phyloP scores from a whole-genome alignment of 2,113 vertebrate genomes.

The Zeus faber region DNA sequence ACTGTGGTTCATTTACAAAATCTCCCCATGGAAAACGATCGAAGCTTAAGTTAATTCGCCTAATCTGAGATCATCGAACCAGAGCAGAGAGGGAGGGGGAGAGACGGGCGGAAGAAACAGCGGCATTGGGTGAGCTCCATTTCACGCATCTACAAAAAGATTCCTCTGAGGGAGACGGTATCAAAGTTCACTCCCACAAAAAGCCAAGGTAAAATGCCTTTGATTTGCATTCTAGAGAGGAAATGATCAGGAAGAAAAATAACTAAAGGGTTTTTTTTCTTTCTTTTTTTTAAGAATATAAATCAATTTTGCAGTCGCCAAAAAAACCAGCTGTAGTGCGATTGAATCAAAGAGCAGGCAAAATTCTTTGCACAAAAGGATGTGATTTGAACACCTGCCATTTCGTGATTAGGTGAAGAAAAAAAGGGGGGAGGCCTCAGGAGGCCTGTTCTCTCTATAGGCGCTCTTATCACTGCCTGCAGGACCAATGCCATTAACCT shows the following conservation, averaged over 20 bases:
- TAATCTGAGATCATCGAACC: too few relatives aligned
- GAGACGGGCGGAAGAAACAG: too few relatives aligned
- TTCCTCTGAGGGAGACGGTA: too few relatives aligned
- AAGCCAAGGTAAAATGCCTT: conserved; percentile 16
- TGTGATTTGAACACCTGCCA: conserved; percentile 52
- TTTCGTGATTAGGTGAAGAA: conserved; percentile 53
- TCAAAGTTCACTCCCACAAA: too few relatives aligned
- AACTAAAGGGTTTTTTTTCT: neutral
- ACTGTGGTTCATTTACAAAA: too few relatives aligned
- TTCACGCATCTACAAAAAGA: too few relatives aligned
- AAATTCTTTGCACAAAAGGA: conserved; percentile 52
- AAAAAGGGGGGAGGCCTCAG: conserved; percentile 15
- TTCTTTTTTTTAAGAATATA: neutral
- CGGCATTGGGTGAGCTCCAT: neutral
- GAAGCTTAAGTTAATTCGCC: too few relatives aligned
- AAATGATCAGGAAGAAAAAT: conserved; percentile 13
- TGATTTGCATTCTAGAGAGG: conserved; percentile 9
- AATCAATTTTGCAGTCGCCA: conserved; percentile 33
- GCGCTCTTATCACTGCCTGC: conserved; percentile 58
- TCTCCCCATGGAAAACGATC: too few relatives aligned
- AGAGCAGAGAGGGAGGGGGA: too few relatives aligned
- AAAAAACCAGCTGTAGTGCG: conserved; percentile 32
- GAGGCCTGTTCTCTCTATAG: conserved; percentile 34
- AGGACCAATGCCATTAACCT: conserved; percentile 59
- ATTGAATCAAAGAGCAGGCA: conserved; percentile 25